Evolutionary conservation across 2,113 vertebrate genomes (phyloP).

Genomic region (Deroptyus accipitrinus): DNA sequence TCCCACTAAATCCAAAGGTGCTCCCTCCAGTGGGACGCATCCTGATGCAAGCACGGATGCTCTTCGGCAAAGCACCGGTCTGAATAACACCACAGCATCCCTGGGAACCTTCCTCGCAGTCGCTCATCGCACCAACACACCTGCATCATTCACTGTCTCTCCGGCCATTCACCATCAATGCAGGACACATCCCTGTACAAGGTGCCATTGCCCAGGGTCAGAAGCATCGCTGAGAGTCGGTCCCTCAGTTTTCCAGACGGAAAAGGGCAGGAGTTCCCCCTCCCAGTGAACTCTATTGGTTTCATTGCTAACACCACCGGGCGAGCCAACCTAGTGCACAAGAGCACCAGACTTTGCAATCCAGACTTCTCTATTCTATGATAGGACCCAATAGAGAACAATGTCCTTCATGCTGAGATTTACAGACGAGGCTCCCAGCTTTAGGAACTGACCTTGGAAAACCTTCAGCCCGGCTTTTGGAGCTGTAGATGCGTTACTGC

Average conservation of each 20-base stretch:
- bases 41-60: neutral
- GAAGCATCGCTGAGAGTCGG: neutral
- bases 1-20: neutral
- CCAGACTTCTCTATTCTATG: fast-evolving
- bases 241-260: neutral
- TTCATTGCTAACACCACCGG: fast-evolving
- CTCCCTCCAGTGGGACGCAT: neutral
- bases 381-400: fast-evolving
- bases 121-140: neutral
- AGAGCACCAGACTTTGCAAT: neutral
- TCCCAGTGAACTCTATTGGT: neutral
- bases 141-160: neutral
- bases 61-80: neutral
- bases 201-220: neutral
- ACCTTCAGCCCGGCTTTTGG: neutral
- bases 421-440: fast-evolving
- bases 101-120: neutral
- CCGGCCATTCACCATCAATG: constrained; percentile 7
- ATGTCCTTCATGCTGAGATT: fast-evolving
- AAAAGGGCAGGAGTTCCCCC: neutral
- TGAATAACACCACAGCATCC: neutral
- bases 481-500: fast-evolving
- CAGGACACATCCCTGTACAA: neutral
- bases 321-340: fast-evolving
- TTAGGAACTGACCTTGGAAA: neutral